Evolutionary conservation across 2,797 vertebrate genomes (phyloP).

Genomic region (Hydrolagus colliei): DNA sequence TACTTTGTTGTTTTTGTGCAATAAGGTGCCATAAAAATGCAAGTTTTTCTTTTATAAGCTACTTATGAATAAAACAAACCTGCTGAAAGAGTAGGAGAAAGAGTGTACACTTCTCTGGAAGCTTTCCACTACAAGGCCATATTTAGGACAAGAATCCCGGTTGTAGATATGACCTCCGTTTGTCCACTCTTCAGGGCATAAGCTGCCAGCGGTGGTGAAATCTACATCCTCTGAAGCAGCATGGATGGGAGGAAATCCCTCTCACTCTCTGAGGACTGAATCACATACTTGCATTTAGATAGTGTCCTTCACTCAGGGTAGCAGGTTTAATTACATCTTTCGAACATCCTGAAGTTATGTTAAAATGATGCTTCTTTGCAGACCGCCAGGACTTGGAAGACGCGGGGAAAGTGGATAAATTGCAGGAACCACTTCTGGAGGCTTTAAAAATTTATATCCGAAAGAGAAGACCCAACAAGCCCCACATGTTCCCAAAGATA

Average conservation of each 20-base stretch:
- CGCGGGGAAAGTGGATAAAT: constrained; percentile 88
- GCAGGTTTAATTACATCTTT: no score
- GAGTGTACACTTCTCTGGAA: not conserved
- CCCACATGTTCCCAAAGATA: constrained; percentile 92
- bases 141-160: not conserved
- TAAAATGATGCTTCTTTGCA: constrained; percentile 43
- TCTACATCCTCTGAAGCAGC: not conserved
- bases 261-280: not conserved
- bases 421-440: constrained; percentile 87
- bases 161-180: not conserved
- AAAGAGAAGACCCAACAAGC: constrained; percentile 83
- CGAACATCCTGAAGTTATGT: not conserved
- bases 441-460: constrained; percentile 90
- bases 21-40: no score
- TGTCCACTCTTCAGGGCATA: not conserved
- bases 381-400: constrained; percentile 90
- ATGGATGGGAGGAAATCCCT: not conserved
- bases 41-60: no score
- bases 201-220: not conserved
- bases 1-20: no score
- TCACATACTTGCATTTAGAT: no score
- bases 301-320: no score
- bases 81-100: no score
- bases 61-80: no score
- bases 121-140: not conserved